A percentile compares a stretch with the other conserved stretches of the same genome.
These are phyloP conservation scores for Beroe forskalii DNA, from an alignment of 37 sponge, comb jelly and placozoan genomes.

Conservation along the genomic window DNA sequence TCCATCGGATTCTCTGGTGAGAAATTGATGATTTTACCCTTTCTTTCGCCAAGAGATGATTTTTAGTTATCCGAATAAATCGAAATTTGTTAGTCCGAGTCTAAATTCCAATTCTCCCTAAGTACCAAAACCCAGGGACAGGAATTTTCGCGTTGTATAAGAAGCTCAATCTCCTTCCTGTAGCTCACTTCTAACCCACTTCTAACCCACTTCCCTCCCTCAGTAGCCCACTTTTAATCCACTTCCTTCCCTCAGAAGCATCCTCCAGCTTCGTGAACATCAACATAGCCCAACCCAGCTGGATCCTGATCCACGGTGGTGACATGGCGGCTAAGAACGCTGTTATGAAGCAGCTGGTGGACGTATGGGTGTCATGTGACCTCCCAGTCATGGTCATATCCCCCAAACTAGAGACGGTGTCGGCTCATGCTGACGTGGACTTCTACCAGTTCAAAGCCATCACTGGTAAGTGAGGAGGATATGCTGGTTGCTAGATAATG, in stretches of 20 bases:
- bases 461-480: constrained; percentile 34
- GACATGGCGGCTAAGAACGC: constrained; percentile 3
- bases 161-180: too few species aligned
- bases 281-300: constrained; percentile 22
- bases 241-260: too few species aligned
- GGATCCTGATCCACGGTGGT: constrained; percentile 6
- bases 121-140: too few species aligned
- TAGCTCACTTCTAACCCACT: too few species aligned
- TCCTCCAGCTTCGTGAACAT: constrained; percentile 21
- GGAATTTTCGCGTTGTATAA: too few species aligned
- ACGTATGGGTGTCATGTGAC: not conserved
- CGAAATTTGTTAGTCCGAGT: too few species aligned
- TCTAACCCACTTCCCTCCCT: too few species aligned
- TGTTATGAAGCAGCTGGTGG: constrained; percentile 16
- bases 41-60: too few species aligned
- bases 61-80: too few species aligned
- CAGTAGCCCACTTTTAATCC: too few species aligned
- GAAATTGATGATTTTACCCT: too few species aligned
- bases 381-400: constrained; percentile 41
- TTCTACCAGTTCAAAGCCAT: constrained; percentile 55
- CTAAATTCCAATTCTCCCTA: too few species aligned
- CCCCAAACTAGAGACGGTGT: not conserved
- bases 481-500: not conserved
- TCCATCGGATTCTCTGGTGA: constrained; percentile 1
- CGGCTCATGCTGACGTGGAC: not conserved